Base-by-base conservation (phyloP, 1,140 invertebrate species). In the Leguminivora glycinivorella region DNA sequence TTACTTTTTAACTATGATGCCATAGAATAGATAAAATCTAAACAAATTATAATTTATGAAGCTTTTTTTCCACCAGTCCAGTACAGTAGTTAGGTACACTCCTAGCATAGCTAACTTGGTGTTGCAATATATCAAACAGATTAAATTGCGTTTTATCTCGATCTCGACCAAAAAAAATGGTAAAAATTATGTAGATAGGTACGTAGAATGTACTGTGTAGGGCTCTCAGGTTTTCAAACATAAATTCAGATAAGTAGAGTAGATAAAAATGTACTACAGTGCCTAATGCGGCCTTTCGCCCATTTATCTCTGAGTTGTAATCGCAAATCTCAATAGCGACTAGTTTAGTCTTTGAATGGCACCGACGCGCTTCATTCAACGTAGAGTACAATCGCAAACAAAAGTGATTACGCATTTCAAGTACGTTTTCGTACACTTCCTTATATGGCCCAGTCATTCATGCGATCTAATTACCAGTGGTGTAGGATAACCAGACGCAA, bases 281-380 rank as follows among this genome's bases (percentile, higher is more conserved):
- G 22, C 19, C 17, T 22, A 22, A 52, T 52, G 43, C 43, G 19
- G 6, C 19, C 47, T 52, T 22, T 52, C 47, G 19, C 47, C n/a
- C 5, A 17, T 52, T 52, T 52, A n/a, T 22, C 7, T 9, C 4
- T 9, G 10, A 26, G 25, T 60, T n/a, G 56, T 60, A 29, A n/a
- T 60, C 56, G 24, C 22, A n/a, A 58, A 60, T 60, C 56, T 26
- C 58, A 4, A 26, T 60, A 60, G 14, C n/a, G n/a, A 63, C 58
- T 17, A 63, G 4, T 34, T 6, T 1, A 29, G 26, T 63, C 58
- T 63, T 63, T 63, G 58, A 63, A 63, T 63, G 58, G 17, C 26
- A 63, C 58, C 58, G 58, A 26, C 58, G 58, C 26, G 58, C 58
- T 63, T 63, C 58, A 63, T 63, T 63, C 58, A 63, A 14, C 29